These are phyloP conservation scores for Sinodicranocentrus sp. DNA, from an alignment of 2,888 invertebrate genomes.

Conservation along the genomic window DNA sequence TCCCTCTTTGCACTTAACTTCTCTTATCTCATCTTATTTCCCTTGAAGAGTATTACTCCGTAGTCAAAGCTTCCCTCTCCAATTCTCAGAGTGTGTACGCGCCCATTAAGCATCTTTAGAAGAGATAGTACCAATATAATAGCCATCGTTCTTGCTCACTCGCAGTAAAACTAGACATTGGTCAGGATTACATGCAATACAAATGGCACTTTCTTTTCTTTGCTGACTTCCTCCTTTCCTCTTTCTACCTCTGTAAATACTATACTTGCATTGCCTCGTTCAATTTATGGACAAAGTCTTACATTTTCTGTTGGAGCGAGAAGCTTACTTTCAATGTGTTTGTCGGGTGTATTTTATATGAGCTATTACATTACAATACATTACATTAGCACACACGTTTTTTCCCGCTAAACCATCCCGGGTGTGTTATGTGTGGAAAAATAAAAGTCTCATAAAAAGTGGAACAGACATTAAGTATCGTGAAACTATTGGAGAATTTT, in stretches of 20 bases:
- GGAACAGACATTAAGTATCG: conserved; percentile 45
- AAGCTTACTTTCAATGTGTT: not conserved
- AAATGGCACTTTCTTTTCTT: conserved; percentile 16
- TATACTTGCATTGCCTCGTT: not conserved
- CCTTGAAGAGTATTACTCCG: not conserved
- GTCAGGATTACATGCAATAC: conserved; percentile 1
- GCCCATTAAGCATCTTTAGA: conserved; percentile 13
- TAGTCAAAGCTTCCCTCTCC: not conserved
- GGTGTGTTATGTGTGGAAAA: conserved; percentile 36
- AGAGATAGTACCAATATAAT: conserved; percentile 9
- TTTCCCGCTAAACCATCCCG: conserved; percentile 30
- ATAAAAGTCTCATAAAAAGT: conserved; percentile 41
- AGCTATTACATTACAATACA: conserved; percentile 60
- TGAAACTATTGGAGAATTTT: conserved; percentile 31
- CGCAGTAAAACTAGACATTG: not conserved
- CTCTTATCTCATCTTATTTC: too few species aligned
- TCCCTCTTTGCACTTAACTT: too few species aligned
- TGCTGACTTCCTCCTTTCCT: not conserved
- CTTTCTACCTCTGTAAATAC: too few species aligned
- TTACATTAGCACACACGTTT: conserved; percentile 43
- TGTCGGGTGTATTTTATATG: conserved; percentile 34
- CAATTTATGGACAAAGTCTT: not conserved
- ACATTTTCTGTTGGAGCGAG: not conserved
- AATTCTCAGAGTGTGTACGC: not conserved
- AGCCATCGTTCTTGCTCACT: conserved; percentile 23